These are phyloP conservation scores for Rutilus rutilus DNA, from an alignment of 2,113 vertebrate species.

Conservation along the genomic window DNA sequence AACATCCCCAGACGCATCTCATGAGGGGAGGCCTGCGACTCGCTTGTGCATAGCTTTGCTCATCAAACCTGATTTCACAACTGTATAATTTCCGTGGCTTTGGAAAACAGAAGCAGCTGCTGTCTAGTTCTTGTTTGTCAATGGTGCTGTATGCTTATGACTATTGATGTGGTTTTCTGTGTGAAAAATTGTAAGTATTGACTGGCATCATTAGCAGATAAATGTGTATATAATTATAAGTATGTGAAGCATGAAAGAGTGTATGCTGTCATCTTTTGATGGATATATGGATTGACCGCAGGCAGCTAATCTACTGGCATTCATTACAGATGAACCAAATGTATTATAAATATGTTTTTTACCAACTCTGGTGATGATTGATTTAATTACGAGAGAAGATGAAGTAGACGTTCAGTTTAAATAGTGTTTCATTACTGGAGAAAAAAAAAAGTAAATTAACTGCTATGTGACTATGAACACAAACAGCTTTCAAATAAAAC, in stretches of 20 bases:
- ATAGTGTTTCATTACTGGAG: constrained; percentile 40
- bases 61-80: constrained; percentile 38
- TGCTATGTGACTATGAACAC: constrained; percentile 16
- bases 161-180: constrained; percentile 31
- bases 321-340: constrained; percentile 17
- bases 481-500: constrained; percentile 37
- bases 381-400: constrained; percentile 33
- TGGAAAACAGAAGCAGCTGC: constrained; percentile 54
- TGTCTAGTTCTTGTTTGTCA: constrained; percentile 37
- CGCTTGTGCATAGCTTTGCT: neutral
- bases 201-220: constrained; percentile 25
- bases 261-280: constrained; percentile 30
- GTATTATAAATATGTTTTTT: constrained; percentile 34
- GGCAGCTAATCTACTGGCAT: constrained; percentile 39
- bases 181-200: constrained; percentile 2
- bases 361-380: constrained; percentile 24
- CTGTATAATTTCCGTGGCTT: constrained; percentile 35
- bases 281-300: constrained; percentile 37
- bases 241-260: constrained; percentile 8
- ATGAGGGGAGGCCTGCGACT: neutral
- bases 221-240: constrained; percentile 33
- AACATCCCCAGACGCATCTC: constrained; percentile 25
- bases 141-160: constrained; percentile 2
- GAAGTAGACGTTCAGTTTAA: constrained; percentile 27
- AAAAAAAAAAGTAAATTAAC: constrained; percentile 18